phyloP scores from a whole-genome alignment of 2,888 invertebrate species.

The Hermaeophaga mercurialis region DNA sequence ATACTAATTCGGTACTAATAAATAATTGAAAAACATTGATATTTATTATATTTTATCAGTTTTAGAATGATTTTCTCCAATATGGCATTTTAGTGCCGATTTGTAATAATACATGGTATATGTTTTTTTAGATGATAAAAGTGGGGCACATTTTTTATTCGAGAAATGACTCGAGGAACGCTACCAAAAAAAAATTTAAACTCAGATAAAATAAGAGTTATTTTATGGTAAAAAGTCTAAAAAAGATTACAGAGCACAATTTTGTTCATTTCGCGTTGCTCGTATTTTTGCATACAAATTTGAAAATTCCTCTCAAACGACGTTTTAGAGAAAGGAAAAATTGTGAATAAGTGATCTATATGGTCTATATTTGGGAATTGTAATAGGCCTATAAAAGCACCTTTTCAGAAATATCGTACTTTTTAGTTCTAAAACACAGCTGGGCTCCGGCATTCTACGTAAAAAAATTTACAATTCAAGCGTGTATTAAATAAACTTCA shows the following conservation, averaged over 20 bases:
- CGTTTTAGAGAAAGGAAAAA: constrained; percentile 2
- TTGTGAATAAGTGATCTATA: constrained; percentile 1
- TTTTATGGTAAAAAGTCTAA: not conserved
- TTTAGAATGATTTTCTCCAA: no score
- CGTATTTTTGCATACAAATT: constrained; percentile 15
- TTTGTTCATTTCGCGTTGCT: not conserved
- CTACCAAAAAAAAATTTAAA: no score
- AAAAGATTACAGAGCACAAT: not conserved
- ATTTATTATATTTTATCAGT: no score
- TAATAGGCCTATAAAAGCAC: constrained; percentile 1
- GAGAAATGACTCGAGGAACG: no score
- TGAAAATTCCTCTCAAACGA: constrained; percentile 3
- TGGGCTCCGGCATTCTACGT: not conserved
- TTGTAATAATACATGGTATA: no score
- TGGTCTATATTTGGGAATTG: constrained; percentile 6
- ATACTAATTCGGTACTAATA: no score
- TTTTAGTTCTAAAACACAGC: constrained; percentile 1
- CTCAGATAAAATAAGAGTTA: not conserved
- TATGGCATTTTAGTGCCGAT: no score
- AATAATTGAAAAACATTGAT: no score
- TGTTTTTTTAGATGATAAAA: no score
- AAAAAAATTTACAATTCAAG: no score
- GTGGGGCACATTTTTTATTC: no score
- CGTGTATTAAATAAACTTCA: not conserved
- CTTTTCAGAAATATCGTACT: not conserved